Percentiles rank a stretch among this genome's conserved stretches.
phyloP scores from a whole-genome alignment of 2,113 vertebrate genomes.

The Phalacrocorax aristotelis region DNA sequence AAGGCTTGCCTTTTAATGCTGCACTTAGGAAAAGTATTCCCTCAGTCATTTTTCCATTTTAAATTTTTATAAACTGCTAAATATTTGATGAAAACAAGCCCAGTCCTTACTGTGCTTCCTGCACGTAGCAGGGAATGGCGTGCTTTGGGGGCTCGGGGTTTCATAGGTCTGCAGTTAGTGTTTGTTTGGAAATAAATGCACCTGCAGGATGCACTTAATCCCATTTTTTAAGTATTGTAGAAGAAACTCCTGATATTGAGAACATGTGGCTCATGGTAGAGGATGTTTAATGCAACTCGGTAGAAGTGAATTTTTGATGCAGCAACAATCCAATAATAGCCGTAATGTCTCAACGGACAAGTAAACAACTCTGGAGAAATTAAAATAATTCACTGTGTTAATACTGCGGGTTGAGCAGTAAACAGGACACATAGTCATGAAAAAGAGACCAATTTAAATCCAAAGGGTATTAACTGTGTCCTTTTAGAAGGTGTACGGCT shows the following conservation, averaged over 20 bases:
- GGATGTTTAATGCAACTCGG: neutral
- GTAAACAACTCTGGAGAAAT: neutral
- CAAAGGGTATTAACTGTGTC: neutral
- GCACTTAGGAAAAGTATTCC: neutral
- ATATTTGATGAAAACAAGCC: neutral
- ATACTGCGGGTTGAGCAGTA: neutral
- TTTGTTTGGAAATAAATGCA: neutral
- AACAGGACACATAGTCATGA: neutral
- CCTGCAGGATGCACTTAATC: neutral
- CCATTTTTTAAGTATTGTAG: neutral
- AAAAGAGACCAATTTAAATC: neutral
- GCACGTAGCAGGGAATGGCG: rapidly evolving
- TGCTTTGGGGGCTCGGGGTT: neutral
- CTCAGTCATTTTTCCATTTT: neutral
- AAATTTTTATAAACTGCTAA: neutral
- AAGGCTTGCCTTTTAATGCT: neutral
- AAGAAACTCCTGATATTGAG: neutral
- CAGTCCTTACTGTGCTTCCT: neutral
- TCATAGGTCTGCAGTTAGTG: neutral
- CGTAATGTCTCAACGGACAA: neutral
- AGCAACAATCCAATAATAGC: neutral
- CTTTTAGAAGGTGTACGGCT: neutral
- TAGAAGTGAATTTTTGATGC: neutral
- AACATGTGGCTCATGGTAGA: neutral
- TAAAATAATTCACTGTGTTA: neutral